Evolutionary conservation across 92 coral and sea anemone genomes (phyloP).

Genomic region (Epizoanthus fatuus): DNA sequence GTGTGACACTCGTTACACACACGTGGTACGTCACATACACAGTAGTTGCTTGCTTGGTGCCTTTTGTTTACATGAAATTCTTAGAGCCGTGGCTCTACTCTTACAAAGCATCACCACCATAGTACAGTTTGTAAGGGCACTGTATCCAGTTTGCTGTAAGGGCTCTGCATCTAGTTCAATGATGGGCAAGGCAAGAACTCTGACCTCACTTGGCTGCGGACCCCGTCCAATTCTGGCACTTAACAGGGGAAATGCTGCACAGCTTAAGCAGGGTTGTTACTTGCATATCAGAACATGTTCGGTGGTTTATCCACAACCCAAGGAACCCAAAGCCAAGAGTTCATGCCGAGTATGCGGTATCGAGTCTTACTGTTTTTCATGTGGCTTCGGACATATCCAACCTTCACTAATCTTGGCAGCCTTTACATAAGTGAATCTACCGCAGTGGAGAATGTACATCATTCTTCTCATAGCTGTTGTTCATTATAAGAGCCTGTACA

Average conservation of each 20-base stretch:
- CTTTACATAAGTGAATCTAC: constrained; percentile 45
- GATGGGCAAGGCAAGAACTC: background rate
- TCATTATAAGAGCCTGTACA: constrained; percentile 43
- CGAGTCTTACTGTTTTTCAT: constrained; percentile 53
- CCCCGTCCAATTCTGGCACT: constrained; percentile 36
- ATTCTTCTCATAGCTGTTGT: constrained; percentile 19
- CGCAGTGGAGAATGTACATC: constrained; percentile 38
- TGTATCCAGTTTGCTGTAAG: background rate
- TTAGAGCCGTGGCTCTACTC: background rate
- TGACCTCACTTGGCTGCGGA: constrained; percentile 27
- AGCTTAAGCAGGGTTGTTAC: constrained; percentile 33
- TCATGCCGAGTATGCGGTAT: constrained; percentile 27
- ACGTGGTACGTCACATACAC: too few species aligned
- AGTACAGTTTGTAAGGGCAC: too few species aligned
- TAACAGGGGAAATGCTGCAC: constrained; percentile 53
- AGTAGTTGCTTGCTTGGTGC: too few species aligned
- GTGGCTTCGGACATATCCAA: constrained; percentile 48
- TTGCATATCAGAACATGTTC: constrained; percentile 31
- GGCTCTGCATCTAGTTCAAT: too few species aligned
- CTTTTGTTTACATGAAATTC: too few species aligned
- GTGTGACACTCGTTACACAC: too few species aligned
- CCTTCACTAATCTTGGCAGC: constrained; percentile 41
- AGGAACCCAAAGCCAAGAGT: constrained; percentile 40
- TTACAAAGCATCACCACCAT: constrained; percentile 8
- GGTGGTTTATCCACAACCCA: constrained; percentile 32